Percentiles rank a stretch among this genome's conserved stretches.
Evolutionary conservation across 1,140 invertebrate species (phyloP).

Genomic region (Procambarus virginalis): DNA sequence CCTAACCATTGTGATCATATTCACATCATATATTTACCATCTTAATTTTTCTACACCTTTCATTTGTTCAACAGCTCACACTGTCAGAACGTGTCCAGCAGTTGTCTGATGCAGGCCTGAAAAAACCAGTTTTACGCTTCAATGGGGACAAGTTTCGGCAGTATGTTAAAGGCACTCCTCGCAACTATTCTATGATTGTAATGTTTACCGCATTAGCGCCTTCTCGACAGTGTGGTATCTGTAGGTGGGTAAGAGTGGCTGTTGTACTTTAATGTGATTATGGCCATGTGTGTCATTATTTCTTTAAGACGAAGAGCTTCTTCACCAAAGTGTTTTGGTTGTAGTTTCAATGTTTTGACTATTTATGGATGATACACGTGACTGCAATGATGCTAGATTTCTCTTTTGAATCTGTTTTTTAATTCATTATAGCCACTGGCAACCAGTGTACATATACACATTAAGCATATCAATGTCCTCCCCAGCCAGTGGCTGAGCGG

Average conservation of each 20-base stretch:
- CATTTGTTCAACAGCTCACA: constrained; percentile 64
- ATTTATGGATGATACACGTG: no score
- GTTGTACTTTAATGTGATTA: background rate
- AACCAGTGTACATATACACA: no score
- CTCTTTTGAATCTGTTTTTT: no score
- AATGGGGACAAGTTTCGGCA: constrained; percentile 95
- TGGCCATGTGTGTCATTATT: no score
- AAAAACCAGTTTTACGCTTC: constrained; percentile 90
- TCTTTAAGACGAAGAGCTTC: no score
- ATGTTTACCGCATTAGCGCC: constrained; percentile 99
- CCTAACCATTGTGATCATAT: background rate
- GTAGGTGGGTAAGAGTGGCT: constrained; percentile 78
- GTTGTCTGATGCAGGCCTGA: constrained; percentile 90
- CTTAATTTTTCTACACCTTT: background rate
- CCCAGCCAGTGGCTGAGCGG: no score
- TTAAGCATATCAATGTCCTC: no score
- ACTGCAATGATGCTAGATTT: no score
- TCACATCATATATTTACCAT: background rate
- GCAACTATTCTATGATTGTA: constrained; percentile 97
- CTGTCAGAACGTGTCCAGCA: constrained; percentile 92
- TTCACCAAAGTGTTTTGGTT: no score
- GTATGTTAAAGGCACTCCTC: constrained; percentile 86
- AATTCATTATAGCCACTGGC: no score
- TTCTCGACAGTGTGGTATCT: constrained; percentile 93
- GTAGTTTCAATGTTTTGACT: no score